phyloP scores from a whole-genome alignment of 2,888 invertebrate genomes.

The Caradrina clavipalpis region DNA sequence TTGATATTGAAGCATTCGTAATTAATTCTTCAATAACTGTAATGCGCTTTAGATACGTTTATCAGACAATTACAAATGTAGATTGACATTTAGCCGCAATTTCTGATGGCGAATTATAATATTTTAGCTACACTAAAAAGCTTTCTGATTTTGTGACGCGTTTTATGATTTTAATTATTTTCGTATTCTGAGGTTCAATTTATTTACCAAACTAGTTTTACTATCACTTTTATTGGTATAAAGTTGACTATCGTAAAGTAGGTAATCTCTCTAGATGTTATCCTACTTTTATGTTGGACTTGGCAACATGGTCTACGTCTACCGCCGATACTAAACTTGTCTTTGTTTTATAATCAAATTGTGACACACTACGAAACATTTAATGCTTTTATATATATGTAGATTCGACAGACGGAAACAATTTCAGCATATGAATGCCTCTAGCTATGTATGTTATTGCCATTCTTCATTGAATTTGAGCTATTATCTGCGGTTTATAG shows the following conservation, averaged over 20 bases:
- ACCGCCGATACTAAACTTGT: not conserved
- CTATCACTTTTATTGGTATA: slow-evolving; percentile 31
- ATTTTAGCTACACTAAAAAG: slow-evolving; percentile 27
- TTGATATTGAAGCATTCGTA: slow-evolving; percentile 22
- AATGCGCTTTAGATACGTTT: slow-evolving; percentile 1
- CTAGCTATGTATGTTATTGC: slow-evolving; percentile 15
- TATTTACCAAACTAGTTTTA: slow-evolving; percentile 47
- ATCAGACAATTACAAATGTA: slow-evolving; percentile 20
- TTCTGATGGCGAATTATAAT: slow-evolving; percentile 6
- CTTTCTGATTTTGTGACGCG: slow-evolving; percentile 42
- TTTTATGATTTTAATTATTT: slow-evolving; percentile 51
- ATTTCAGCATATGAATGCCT: slow-evolving; percentile 23
- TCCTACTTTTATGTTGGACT: slow-evolving; percentile 15
- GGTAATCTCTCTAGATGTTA: slow-evolving; percentile 27
- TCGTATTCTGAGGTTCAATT: slow-evolving; percentile 27
- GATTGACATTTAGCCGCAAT: slow-evolving; percentile 16
- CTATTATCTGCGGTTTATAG: slow-evolving; percentile 52
- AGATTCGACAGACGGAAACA: slow-evolving; percentile 38
- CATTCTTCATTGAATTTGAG: slow-evolving; percentile 53
- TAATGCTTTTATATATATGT: slow-evolving; percentile 34
- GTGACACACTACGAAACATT: slow-evolving; percentile 26
- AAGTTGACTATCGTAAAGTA: slow-evolving; percentile 11
- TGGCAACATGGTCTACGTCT: slow-evolving; percentile 2
- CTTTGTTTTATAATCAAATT: slow-evolving; percentile 40
- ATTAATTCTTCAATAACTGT: slow-evolving; percentile 14